A percentile compares a stretch with the other conserved stretches of the same genome.
These are phyloP conservation scores for Bombus picipes DNA, from an alignment of 1,140 invertebrate species.

Conservation along the genomic window DNA sequence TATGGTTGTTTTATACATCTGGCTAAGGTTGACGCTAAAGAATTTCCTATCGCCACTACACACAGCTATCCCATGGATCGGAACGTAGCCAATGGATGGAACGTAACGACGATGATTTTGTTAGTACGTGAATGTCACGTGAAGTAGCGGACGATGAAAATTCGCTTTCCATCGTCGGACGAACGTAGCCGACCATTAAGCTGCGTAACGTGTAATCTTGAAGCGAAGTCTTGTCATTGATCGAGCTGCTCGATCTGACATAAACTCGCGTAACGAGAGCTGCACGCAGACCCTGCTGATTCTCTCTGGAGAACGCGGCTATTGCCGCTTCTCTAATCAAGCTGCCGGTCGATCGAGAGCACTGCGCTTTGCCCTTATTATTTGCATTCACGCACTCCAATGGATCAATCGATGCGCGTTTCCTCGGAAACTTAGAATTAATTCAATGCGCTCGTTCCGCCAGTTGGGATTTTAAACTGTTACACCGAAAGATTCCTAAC, in stretches of 20 bases:
- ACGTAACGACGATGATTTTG: background rate
- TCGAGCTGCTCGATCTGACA: conserved; percentile 11
- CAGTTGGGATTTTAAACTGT: background rate
- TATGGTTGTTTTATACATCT: too few relatives aligned
- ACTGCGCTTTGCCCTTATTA: conserved; percentile 2
- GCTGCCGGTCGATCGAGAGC: conserved; percentile 3
- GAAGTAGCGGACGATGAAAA: background rate
- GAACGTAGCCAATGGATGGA: background rate
- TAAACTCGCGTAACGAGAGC: conserved; percentile 32
- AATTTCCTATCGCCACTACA: background rate
- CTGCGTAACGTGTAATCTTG: conserved; percentile 8
- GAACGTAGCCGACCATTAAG: background rate
- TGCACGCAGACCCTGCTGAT: background rate
- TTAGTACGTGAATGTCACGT: background rate
- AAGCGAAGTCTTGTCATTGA: conserved; percentile 15
- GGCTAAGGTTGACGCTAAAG: background rate
- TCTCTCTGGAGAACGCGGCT: conserved; percentile 18
- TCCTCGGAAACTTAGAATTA: background rate
- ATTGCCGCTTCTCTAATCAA: conserved; percentile 20
- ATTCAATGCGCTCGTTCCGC: background rate
- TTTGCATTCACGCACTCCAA: background rate
- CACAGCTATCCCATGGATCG: background rate
- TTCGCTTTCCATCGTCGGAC: conserved; percentile 11
- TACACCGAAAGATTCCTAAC: background rate
- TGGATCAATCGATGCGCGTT: background rate